Conservation (phyloP, 1,140 invertebrate genomes). For the Plodia interpunctella region DNA sequence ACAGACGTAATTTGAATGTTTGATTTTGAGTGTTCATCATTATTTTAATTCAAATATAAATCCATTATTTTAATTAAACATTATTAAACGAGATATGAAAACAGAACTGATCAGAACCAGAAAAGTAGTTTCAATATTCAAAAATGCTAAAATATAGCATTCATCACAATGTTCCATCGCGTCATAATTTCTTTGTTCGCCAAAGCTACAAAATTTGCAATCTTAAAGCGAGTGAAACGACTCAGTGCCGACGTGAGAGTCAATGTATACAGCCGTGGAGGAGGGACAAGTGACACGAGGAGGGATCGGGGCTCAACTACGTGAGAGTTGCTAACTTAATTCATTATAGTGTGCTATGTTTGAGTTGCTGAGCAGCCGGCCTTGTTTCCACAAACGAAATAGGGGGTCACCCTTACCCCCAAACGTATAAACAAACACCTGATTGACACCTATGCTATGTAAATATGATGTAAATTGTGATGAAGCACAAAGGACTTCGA, state of each 20-base stretch:
- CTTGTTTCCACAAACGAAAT: slow-evolving; percentile 28
- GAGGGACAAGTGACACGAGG: slow-evolving; percentile 42
- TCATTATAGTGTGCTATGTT: slow-evolving; percentile 63
- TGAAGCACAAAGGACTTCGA: slow-evolving; percentile 2
- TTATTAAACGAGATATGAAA: no score
- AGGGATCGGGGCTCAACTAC: slow-evolving; percentile 32
- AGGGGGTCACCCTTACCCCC: slow-evolving; percentile 14
- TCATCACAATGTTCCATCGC: no score
- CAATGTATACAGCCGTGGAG: slow-evolving; percentile 25
- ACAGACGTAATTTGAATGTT: no score
- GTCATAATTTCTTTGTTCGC: no score
- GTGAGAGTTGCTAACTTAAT: slow-evolving; percentile 59
- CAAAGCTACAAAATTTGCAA: no score
- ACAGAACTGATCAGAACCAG: no score
- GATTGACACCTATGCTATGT: slow-evolving; percentile 40
- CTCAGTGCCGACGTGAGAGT: not conserved
- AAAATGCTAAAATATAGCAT: no score
- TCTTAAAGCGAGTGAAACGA: no score
- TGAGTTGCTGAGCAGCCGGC: slow-evolving; percentile 49
- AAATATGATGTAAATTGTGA: slow-evolving; percentile 20
- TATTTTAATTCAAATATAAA: no score
- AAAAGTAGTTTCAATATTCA: no score
- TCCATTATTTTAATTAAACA: no score
- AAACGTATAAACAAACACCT: slow-evolving; percentile 30
- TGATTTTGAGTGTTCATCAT: no score